These are phyloP conservation scores for Prorops nasuta DNA, from an alignment of 1,140 invertebrate genomes.

Conservation along the genomic window DNA sequence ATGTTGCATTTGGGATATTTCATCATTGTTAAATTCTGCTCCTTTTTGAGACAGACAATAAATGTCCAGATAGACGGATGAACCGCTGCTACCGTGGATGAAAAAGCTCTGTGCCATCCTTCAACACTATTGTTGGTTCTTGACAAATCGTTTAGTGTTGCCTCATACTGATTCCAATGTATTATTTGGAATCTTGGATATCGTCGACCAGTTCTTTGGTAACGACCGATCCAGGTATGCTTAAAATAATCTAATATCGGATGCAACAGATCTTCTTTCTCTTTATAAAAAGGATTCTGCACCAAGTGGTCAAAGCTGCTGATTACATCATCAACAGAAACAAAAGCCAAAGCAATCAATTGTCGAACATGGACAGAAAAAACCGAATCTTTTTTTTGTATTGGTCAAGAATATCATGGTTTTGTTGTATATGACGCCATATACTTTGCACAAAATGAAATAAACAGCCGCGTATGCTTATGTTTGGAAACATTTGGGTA, in stretches of 20 bases:
- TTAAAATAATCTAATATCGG: constrained; percentile 9
- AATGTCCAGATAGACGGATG: background rate
- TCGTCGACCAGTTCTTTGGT: background rate
- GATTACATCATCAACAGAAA: background rate
- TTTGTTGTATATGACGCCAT: constrained; percentile 3
- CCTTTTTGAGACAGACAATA: background rate
- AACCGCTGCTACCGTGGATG: background rate
- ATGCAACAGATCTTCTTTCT: background rate
- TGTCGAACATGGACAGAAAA: background rate
- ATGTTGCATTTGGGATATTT: background rate
- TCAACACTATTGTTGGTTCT: background rate
- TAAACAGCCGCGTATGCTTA: constrained; percentile 5
- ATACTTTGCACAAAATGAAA: constrained; percentile 11
- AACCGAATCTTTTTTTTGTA: background rate
- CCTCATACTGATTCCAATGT: background rate
- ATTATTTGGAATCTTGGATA: background rate
- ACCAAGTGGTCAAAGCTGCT: background rate
- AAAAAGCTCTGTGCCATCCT: background rate
- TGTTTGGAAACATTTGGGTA: background rate
- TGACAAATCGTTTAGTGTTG: background rate
- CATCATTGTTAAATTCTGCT: background rate
- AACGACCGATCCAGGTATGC: constrained; percentile 8
- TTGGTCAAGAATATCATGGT: background rate
- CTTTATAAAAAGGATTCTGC: background rate
- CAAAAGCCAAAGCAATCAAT: background rate